Evolutionary conservation across 2,113 vertebrate species (phyloP).

Genomic region (Xiphophorus couchianus): DNA sequence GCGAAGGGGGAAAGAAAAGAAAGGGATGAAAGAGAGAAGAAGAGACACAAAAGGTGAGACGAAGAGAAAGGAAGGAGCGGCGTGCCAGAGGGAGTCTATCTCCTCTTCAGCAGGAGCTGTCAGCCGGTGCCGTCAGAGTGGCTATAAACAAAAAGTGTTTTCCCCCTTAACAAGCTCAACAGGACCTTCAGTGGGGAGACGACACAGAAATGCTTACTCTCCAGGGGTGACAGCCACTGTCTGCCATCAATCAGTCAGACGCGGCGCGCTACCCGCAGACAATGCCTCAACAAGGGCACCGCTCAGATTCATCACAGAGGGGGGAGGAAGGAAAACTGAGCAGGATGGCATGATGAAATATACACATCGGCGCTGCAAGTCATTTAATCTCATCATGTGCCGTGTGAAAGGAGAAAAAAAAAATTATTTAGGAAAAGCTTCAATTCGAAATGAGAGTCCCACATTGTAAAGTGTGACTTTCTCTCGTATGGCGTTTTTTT

Average conservation of each 20-base stretch:
- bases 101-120: slow-evolving; percentile 74
- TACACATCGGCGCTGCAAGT: slow-evolving; percentile 60
- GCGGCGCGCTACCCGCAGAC: slow-evolving; percentile 67
- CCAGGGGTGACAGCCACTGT: slow-evolving; percentile 77
- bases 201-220: slow-evolving; percentile 77
- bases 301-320: slow-evolving; percentile 75
- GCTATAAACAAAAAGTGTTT: slow-evolving; percentile 78
- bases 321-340: slow-evolving; percentile 45
- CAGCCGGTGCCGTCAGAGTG: slow-evolving; percentile 69
- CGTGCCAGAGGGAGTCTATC: slow-evolving; percentile 63
- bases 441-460: slow-evolving; percentile 11
- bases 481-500: slow-evolving; percentile 2
- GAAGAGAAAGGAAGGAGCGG: slow-evolving; percentile 29
- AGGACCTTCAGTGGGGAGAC: slow-evolving; percentile 76
- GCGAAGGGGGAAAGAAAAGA: slow-evolving; percentile 8
- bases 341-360: slow-evolving; percentile 74
- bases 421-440: neutral
- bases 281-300: slow-evolving; percentile 73
- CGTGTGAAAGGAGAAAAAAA: slow-evolving; percentile 13
- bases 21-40: neutral
- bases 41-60: slow-evolving; percentile 30
- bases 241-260: slow-evolving; percentile 79
- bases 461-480: neutral
- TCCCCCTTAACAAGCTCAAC: slow-evolving; percentile 82
- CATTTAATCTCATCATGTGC: slow-evolving; percentile 50